phyloP scores from a whole-genome alignment of 2,113 vertebrate species.

The Oriolus oriolus region DNA sequence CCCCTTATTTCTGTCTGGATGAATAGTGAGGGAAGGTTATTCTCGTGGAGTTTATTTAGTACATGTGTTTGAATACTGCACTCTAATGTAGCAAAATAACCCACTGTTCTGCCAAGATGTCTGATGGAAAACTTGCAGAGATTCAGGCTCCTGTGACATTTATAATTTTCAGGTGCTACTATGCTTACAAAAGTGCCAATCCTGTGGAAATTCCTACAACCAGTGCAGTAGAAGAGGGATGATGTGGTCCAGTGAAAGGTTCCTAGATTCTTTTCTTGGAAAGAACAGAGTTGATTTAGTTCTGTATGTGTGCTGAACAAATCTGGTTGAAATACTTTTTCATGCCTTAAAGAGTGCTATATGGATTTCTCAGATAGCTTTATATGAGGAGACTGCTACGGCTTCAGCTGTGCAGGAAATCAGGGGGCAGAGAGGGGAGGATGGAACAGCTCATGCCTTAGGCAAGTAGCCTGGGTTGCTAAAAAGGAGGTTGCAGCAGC shows the following conservation, averaged over 20 bases:
- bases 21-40: neutral
- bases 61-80: neutral
- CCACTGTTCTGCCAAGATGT: neutral
- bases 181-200: neutral
- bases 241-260: neutral
- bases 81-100: neutral
- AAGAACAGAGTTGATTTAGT: neutral
- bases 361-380: neutral
- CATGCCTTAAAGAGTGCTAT: neutral
- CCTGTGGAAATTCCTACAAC: neutral
- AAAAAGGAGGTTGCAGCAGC: neutral
- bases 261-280: neutral
- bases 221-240: neutral
- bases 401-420: neutral
- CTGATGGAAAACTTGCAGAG: neutral
- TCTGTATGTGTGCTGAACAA: neutral
- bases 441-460: neutral
- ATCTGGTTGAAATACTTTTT: neutral
- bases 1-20: neutral
- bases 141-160: neutral
- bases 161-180: neutral
- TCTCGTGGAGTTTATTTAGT: neutral
- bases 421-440: neutral
- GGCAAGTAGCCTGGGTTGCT: neutral
- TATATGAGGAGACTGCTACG: accelerated